Percentiles rank a stretch among this genome's conserved stretches.
Conservation (phyloP, 2,888 invertebrate species). For the Xylota sylvarum region DNA sequence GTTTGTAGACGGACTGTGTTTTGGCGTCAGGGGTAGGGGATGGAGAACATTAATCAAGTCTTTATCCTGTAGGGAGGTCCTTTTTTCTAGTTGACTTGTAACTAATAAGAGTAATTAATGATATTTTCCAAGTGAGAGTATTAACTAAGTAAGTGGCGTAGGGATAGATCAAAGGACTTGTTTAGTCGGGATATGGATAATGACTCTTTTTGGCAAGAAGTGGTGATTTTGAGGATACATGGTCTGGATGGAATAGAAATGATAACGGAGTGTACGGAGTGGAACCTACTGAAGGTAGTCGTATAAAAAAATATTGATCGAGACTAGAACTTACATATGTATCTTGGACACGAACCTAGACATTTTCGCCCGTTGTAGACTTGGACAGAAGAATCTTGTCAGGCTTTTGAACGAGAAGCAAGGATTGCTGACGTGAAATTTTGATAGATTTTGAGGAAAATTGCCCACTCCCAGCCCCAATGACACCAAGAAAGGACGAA, state of each 20-base stretch:
- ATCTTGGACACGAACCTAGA: too few relatives aligned
- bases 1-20: neutral
- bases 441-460: too few relatives aligned
- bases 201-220: neutral
- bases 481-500: too few relatives aligned
- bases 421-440: too few relatives aligned
- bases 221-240: neutral
- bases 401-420: too few relatives aligned
- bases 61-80: neutral
- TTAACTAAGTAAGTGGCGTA: neutral
- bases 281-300: too few relatives aligned
- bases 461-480: too few relatives aligned
- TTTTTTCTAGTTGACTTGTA: conserved; percentile 48
- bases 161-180: conserved; percentile 17
- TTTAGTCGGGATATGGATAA: neutral
- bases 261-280: too few relatives aligned
- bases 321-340: too few relatives aligned
- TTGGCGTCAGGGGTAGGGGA: neutral
- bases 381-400: too few relatives aligned
- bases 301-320: too few relatives aligned
- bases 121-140: conserved; percentile 40
- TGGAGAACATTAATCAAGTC: conserved; percentile 64
- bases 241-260: neutral
- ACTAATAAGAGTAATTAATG: conserved; percentile 61
- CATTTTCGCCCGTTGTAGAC: too few relatives aligned